Evolutionary conservation across 2,888 invertebrate species (phyloP), one percentile per base, ranked within the genome.

Genomic region (Philereme vetulata): DNA sequence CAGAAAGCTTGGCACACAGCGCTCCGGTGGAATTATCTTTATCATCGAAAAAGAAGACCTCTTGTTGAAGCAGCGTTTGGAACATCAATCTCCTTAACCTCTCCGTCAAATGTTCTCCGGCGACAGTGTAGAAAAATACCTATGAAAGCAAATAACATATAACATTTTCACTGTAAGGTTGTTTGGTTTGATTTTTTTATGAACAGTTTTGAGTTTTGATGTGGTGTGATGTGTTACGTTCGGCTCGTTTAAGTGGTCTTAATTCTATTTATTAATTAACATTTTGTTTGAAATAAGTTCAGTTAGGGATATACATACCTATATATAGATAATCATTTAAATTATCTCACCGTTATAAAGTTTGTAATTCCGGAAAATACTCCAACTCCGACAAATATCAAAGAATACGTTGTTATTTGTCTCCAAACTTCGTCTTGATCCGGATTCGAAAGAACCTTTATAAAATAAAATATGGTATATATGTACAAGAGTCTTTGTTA

Each of bases 101-200:
- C 75, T 95, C 93, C 0, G 97, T 98, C 53, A 98, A 88, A 64
- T 93, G 87, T 83, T 97, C 97, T 42, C 97, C 97, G 38, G 97
- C 96, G 36, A 95, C 88, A 0, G 94, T 95, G 80, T 97, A 97
- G 79, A 95, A 93, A 72, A 77, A 84, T n/a, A 90, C 89, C 90
- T 90, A 50, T 8, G 6, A 55, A 40, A 11, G 44, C 32, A 45
- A 46, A 36, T 6, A 7, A 21, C 1, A 36, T 6, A 21, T 21
- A 21, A 36, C 1, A 21, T 21, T 1, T 21, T 21, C 2, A 21
- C 21, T 21, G 21, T 21, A 21, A 2, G 21, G 21, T 21, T 21
- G 21, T 21, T n/a, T n/a, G n/a, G n/a, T n/a, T n/a, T 21, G 2
- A 21, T 21, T 21, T 21, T 21, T 1, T 1, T 21, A 21, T 2